Evolutionary conservation across 2,888 invertebrate species (phyloP), one percentile per base, ranked within the genome.

Genomic region (Acleris cristana): DNA sequence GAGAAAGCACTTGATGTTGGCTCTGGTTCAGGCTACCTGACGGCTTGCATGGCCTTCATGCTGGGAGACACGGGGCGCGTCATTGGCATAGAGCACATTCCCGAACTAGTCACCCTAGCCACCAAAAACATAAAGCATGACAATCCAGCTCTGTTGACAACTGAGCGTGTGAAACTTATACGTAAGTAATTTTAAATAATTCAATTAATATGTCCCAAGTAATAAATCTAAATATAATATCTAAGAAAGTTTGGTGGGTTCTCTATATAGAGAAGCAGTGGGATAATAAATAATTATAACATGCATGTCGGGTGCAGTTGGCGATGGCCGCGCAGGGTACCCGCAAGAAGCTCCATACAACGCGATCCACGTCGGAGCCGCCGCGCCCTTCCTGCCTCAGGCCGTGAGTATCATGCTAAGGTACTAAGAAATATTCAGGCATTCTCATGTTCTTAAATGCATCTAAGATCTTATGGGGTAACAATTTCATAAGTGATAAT

Each of bases 361-460:
- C 92, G 98, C 98, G 19, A 99, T 99, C 75, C 98, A 99, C 88
- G 98, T 98, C 7, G 98, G 98, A 60, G 98, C 98, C 12, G 98
- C 98, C 44, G 96, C 98, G 12, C 95, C 96, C 5, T 94, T 93
- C 65, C 91, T 97, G 66, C 98, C 98, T 30, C 93, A 95, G 84
- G 94, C 95, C 74, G 95, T 97, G 83, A 94, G 89, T 92, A 19
- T 21, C 21, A 2, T 54, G n/a, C n/a, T 18, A 10, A 3, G 10
- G 10, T 34, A 34, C 34, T 10, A 34, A 34, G 10, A 16, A 26
- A 18, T 19, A 34, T 16, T 18, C 2, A 34, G 40, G 14, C 10
- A 12, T 40, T 40, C 14, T 40, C 14, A 4, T 40, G 1, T 40
- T 40, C 14, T 14, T 40, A 14, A 14, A 40, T 40, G 40, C 14